These are phyloP conservation scores for Pogonus chalceus DNA, from an alignment of 1,140 invertebrate species.

Conservation along the genomic window DNA sequence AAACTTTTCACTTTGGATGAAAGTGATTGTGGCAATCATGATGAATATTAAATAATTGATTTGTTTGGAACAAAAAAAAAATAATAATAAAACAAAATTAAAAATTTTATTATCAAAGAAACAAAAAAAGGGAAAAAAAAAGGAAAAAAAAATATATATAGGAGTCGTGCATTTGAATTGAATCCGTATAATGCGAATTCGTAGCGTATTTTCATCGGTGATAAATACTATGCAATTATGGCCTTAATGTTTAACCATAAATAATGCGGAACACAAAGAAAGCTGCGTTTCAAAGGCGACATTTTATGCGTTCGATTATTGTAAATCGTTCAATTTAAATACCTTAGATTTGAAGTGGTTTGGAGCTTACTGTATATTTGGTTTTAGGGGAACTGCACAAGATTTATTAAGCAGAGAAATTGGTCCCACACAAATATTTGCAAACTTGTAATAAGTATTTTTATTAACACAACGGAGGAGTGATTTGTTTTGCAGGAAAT, in stretches of 20 bases:
- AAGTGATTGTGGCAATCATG: too few relatives aligned
- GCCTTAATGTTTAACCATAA: conserved; percentile 1
- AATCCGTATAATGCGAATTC: too few relatives aligned
- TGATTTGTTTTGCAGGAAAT: too few relatives aligned
- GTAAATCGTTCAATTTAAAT: conserved; percentile 2
- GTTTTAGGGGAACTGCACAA: background rate
- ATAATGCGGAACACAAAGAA: background rate
- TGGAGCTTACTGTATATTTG: background rate
- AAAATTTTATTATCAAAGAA: too few relatives aligned
- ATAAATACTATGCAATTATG: background rate
- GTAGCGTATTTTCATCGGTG: background rate
- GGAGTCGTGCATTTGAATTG: too few relatives aligned
- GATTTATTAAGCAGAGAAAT: background rate
- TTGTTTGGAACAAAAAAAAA: too few relatives aligned
- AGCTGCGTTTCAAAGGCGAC: background rate
- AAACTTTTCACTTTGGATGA: background rate
- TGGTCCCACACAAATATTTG: background rate
- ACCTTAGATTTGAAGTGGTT: background rate
- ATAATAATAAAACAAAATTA: too few relatives aligned
- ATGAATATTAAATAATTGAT: too few relatives aligned
- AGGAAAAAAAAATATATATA: too few relatives aligned
- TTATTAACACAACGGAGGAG: too few relatives aligned
- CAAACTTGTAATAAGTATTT: too few relatives aligned
- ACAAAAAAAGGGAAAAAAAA: too few relatives aligned
- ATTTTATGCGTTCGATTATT: background rate